Base-by-base conservation (phyloP, 37 sponge, comb jelly and placozoan species). In the Eunapius fragilis region DNA sequence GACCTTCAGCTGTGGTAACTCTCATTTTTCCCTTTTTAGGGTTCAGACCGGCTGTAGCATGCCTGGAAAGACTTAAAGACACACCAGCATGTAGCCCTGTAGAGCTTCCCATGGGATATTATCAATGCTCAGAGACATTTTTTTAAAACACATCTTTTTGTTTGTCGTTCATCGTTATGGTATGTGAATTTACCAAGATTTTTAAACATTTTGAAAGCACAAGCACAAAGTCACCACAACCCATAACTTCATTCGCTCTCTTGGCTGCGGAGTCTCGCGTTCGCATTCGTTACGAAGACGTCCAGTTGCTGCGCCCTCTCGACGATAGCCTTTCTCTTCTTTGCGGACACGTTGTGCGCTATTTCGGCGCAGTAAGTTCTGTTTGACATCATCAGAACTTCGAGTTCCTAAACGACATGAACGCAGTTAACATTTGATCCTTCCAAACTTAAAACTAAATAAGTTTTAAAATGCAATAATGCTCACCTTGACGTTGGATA, bases 301-400 rank as follows among this genome's bases (percentile, higher is more conserved):
- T 95, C 92, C 37, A 98, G 80, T 71, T 98, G 96, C 31, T 87
- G 88, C 13, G 97, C 99, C 70, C 97, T 88, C 89, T 96, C 95
- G 22, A 96, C 90, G 50, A 98, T 98, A 48, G 71, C 83, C 85
- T 97, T 95, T 34, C 99, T 79, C 89, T 98, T 98, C 80, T 84
- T 88, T 0, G 96, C 48, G 25, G 97, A 95, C 37, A 98, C 97
- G 31, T 83, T 86, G 93, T 95, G 97, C 23, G 99, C 99, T 31
- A 98, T 97, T 69, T 97, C 97, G 68, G 97, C 99, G 24, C 95
- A 94, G 87, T 97, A 98, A 19, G 87, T 69, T 67, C 90, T 81
- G 80, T 98, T 98, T 58, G 92, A 90, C 99, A 98, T 98, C 87
- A 98, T 72, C 82, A 98, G 72, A 27, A 98, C 92, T 49, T 98